Evolutionary conservation across 1,140 invertebrate species (phyloP).

Genomic region (Calycopis cecrops): DNA sequence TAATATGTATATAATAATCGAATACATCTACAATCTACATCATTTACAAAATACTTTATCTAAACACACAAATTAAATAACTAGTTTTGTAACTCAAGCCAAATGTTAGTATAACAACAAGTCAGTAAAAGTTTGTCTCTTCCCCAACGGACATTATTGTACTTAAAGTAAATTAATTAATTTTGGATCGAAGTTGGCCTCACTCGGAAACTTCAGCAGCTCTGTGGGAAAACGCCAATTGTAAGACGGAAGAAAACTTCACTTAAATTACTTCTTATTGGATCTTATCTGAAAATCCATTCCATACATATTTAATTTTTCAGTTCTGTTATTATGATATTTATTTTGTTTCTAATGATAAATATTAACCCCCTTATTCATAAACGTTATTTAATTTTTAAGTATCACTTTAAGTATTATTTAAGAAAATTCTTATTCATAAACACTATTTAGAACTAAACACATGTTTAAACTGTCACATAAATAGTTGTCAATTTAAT

Average conservation of each 20-base stretch:
- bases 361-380: too few relatives aligned
- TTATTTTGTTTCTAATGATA: neutral
- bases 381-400: too few relatives aligned
- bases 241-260: neutral
- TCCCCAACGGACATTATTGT: neutral
- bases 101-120: neutral
- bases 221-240: constrained; percentile 1
- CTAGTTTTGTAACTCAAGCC: neutral
- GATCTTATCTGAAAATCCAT: neutral
- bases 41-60: too few relatives aligned
- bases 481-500: too few relatives aligned
- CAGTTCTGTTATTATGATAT: neutral
- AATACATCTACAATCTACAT: too few relatives aligned
- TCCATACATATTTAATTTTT: constrained; percentile 2
- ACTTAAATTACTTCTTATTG: constrained; percentile 6
- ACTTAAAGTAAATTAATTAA: constrained; percentile 4
- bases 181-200: constrained; percentile 4
- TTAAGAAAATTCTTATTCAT: too few relatives aligned
- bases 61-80: too few relatives aligned
- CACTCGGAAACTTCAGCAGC: neutral
- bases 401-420: too few relatives aligned
- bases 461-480: too few relatives aligned
- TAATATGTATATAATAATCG: too few relatives aligned
- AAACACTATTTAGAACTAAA: too few relatives aligned
- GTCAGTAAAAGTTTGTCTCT: neutral